Percentiles rank a stretch among this genome's conserved stretches.
Conservation (phyloP, 1,140 invertebrate genomes). For the Centruroides vittatus region DNA sequence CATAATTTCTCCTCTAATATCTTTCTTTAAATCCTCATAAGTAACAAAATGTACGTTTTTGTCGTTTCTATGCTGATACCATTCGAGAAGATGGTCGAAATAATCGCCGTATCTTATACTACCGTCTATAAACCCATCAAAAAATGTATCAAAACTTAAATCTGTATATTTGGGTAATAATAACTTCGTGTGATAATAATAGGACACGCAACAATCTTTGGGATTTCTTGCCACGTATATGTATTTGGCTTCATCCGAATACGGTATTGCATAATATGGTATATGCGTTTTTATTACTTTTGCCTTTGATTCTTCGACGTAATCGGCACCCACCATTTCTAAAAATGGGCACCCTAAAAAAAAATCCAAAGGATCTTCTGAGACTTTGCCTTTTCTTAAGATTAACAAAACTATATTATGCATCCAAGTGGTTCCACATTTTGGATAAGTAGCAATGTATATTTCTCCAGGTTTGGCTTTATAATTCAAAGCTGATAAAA, state of each 20-base stretch:
- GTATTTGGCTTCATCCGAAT: conserved; percentile 32
- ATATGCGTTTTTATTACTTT: conserved; percentile 45
- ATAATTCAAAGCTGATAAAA: not conserved
- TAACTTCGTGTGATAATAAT: conserved; percentile 14
- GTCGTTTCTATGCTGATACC: conserved; percentile 23
- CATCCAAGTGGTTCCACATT: conserved; percentile 16
- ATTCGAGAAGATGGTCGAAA: conserved; percentile 26
- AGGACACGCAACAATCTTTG: conserved; percentile 18
- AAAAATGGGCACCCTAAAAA: not conserved
- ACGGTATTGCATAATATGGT: conserved; percentile 49
- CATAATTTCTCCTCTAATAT: not conserved
- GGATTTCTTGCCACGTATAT: conserved; percentile 19
- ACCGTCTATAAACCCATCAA: conserved; percentile 26
- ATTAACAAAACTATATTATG: conserved; percentile 2
- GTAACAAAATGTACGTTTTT: conserved; percentile 19
- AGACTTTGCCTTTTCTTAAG: not conserved
- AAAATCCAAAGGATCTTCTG: not conserved
- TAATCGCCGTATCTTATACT: conserved; percentile 27
- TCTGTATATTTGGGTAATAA: not conserved
- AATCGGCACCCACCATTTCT: not conserved
- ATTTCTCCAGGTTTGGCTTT: conserved; percentile 10
- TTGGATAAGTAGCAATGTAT: conserved; percentile 13
- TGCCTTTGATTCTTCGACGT: conserved; percentile 18
- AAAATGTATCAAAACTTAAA: conserved; percentile 26
- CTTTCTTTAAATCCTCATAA: not conserved